phyloP scores from a whole-genome alignment of 30 jellyfish, hydroid and myxozoan genomes.

The Aurelia sp. region DNA sequence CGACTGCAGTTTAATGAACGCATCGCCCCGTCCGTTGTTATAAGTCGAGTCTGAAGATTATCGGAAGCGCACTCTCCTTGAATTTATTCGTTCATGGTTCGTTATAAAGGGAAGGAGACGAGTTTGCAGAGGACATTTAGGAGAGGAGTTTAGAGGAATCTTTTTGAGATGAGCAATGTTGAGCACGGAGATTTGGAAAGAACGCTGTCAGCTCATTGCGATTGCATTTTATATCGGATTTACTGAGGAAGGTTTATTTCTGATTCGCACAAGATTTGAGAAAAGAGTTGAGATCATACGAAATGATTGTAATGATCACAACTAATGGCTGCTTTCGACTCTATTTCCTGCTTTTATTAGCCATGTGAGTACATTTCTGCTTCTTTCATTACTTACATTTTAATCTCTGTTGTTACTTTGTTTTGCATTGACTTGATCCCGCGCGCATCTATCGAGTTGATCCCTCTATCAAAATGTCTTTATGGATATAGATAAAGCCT shows the following conservation, averaged over 20 bases:
- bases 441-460: too few species aligned
- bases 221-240: constrained; percentile 15
- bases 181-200: constrained; percentile 23
- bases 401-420: too few species aligned
- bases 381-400: background rate
- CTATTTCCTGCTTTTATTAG: constrained; percentile 34
- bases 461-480: too few species aligned
- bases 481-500: background rate
- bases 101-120: too few species aligned
- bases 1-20: too few species aligned
- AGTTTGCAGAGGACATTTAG: too few species aligned
- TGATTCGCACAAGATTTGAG: background rate
- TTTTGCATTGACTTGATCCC: too few species aligned
- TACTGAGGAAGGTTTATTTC: constrained; percentile 8
- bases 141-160: background rate
- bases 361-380: constrained; percentile 51
- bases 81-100: too few species aligned
- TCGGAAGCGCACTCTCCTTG: too few species aligned
- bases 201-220: constrained; percentile 23
- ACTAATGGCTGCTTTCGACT: constrained; percentile 19
- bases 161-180: constrained; percentile 25
- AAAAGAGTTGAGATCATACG: constrained; percentile 20
- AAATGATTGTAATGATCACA: constrained; percentile 50
- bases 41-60: too few species aligned
- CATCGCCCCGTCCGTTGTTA: too few species aligned